Conservation (phyloP, 1,140 invertebrate genomes). For the Frieseomelitta varia region DNA sequence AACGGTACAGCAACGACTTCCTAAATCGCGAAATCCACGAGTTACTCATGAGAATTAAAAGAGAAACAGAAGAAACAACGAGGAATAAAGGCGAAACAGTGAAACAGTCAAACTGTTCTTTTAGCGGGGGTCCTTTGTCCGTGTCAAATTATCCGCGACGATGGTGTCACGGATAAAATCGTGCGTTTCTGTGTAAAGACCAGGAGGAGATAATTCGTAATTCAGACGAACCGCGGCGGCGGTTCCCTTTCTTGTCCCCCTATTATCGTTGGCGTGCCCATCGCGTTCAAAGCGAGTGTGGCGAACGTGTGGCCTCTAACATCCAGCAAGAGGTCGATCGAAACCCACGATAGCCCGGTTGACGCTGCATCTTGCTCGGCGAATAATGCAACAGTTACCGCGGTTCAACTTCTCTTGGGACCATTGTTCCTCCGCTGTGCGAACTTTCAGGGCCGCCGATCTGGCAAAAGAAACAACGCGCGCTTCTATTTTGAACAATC, state of each 20-base stretch:
- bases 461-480: neutral
- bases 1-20: neutral
- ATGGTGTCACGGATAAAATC: neutral
- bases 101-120: neutral
- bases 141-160: conserved; percentile 23
- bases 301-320: conserved; percentile 56
- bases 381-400: conserved; percentile 56
- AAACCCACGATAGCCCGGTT: conserved; percentile 64
- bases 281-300: conserved; percentile 34
- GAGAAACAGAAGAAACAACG: no score
- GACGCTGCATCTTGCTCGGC: conserved; percentile 53
- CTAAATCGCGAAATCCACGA: neutral
- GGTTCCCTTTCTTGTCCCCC: neutral
- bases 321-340: conserved; percentile 65
- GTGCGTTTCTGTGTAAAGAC: neutral
- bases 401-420: conserved; percentile 21
- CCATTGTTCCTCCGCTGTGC: conserved; percentile 61
- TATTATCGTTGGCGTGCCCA: conserved; percentile 23
- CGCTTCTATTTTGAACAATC: neutral
- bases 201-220: conserved; percentile 9
- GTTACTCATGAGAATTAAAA: conserved; percentile 5
- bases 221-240: neutral
- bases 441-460: conserved; percentile 56
- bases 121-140: conserved; percentile 16
- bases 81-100: no score